Evolutionary conservation across 2,888 invertebrate species (phyloP), one percentile per base, ranked within the genome.

Genomic region (Halocaridina rubra): DNA sequence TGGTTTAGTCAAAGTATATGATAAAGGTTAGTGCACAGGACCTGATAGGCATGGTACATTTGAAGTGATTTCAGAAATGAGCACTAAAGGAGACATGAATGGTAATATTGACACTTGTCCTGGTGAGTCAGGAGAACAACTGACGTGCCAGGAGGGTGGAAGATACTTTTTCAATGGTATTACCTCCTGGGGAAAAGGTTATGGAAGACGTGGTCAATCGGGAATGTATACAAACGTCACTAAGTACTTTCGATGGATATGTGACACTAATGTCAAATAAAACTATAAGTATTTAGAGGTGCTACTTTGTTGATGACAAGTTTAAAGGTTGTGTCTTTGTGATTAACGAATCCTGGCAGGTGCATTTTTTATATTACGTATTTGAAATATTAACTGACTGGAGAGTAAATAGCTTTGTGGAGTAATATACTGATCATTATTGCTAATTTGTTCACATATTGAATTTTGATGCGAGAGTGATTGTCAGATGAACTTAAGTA

Each of bases 121-220:
- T 89, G 96, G 96, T 0, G 96, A 96, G 90, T 95, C 95, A 57
- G 96, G 96, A 22, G 96, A 96, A 22, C 96, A 96, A 4, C 91
- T 96, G n/a, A 94, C 95, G 69, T 96, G 96, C 90, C 90, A 93
- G 86, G 91, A 89, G 16, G 71, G 81, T 39, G 86, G 86, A 3
- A 64, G 74, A 29, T 81, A 80, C 78, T 39, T 85, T 27, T 79
- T 88, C 0, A 86, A 80, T 69, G 95, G 95, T 33, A 92, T 95
- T 8, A 95, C 95, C 29, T 95, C 95, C 30, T 95, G 95, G 95
- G 95, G 95, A 16, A 94, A 94, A 88, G 94, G 94, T 84, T 95
- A 95, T 89, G 95, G 95, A 3, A 92, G 93, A 88, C 93, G 93
- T 7, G 94, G 95, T 89, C 94, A 94, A 89, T 95, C 95, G 0